Base-by-base conservation (phyloP, 2,113 vertebrate species). In the Paracanthobrama guichenoti region DNA sequence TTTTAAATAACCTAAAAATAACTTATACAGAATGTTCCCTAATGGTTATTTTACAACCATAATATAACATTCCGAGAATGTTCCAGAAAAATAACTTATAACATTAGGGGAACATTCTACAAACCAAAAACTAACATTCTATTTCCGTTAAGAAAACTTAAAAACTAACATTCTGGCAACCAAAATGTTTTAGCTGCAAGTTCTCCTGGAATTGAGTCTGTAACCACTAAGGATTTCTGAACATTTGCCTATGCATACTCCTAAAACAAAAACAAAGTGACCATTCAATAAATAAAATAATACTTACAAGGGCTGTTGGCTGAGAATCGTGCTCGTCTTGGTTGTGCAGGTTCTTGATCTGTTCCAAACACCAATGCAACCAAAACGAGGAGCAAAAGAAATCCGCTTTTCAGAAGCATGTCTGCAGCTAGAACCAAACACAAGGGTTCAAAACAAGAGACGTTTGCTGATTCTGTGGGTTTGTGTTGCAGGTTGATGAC, bases 231-330 rank as follows among this genome's bases (percentile, higher is more conserved):
- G 20, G 31, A 69, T 42, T 39, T 31, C 26, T 42, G 20, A n/a
- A 42, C 66, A 69, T 82, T 42, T 20, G n/a, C 4, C 48, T 24
- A 4, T 64, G 3, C 39, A 8, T 35, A 12, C 5, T 82, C 18
- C 11, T 57, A 12, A 53, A 67, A 78, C 48, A 11, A 12, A 39
- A 78, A 10, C 50, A 9, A 6, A 81, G 18, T 26, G 26, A 44
- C 16, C 13, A 44, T 20, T 59, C 6, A 64, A 44, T 71, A 18
- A 84, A 79, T 20, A 20, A 66, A 26, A 16, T 20, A 59, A 24
- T 64, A 90, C 94, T 94, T 89, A 95, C 94, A 84, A 0, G 92
- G 93, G 89, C 91, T 94, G 92, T 91, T 95, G 78, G 92, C 10
- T 60, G 93, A 92, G 88, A 94, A 94, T 1, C 93, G 90, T 0